Conservation (phyloP, 2,113 vertebrate species). For the Bagarius yarrelli region DNA sequence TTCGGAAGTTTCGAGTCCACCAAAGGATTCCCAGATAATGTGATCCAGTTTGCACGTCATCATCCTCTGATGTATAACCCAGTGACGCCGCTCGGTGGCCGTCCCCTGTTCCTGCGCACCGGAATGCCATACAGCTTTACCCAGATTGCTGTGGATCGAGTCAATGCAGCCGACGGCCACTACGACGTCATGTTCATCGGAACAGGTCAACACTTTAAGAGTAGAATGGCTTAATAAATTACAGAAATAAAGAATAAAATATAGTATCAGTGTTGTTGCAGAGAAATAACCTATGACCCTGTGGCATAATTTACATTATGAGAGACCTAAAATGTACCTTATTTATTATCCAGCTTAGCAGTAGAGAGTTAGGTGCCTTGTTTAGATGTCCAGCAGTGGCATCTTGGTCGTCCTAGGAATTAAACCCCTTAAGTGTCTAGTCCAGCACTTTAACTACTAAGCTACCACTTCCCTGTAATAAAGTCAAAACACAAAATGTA, state of each 20-base stretch:
- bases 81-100: constrained; percentile 80
- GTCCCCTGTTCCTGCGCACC: constrained; percentile 84
- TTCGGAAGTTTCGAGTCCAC: constrained; percentile 95
- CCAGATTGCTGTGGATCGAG: constrained; percentile 82
- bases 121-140: constrained; percentile 86
- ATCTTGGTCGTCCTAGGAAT: no score
- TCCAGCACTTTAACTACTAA: no score
- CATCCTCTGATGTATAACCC: constrained; percentile 95
- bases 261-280: not conserved
- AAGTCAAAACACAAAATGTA: not conserved
- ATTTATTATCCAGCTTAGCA: no score
- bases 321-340: no score
- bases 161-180: constrained; percentile 85
- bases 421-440: no score
- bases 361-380: no score
- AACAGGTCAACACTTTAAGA: constrained; percentile 75
- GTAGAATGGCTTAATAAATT: not conserved
- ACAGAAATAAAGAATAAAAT: not conserved
- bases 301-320: not conserved
- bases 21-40: constrained; percentile 93
- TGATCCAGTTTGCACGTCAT: constrained; percentile 96
- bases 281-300: not conserved
- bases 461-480: no score
- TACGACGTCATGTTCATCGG: constrained; percentile 97
- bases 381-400: no score